Conservation (phyloP, 2,888 invertebrate genomes). For the Zygaena filipendulae region DNA sequence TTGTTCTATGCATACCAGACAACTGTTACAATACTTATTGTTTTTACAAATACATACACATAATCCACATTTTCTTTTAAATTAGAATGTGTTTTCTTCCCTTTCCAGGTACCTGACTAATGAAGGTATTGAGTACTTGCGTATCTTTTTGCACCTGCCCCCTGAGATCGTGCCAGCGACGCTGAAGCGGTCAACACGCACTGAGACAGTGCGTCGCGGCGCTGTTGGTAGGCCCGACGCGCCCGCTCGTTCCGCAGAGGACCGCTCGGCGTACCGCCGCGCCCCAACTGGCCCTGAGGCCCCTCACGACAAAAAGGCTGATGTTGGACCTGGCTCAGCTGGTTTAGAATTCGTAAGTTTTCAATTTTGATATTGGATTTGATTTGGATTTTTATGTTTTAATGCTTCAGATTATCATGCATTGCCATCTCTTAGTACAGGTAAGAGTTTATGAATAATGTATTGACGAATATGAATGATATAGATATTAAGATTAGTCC, state of each 20-base stretch:
- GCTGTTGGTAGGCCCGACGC: constrained; percentile 74
- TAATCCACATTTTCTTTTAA: no score
- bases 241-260: constrained; percentile 82
- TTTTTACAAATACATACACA: no score
- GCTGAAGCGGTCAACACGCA: constrained; percentile 88
- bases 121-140: constrained; percentile 96
- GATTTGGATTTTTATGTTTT: background rate
- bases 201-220: constrained; percentile 86
- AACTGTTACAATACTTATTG: no score
- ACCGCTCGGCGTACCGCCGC: constrained; percentile 85
- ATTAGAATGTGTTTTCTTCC: no score
- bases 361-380: constrained; percentile 22
- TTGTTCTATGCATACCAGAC: no score
- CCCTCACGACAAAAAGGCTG: constrained; percentile 91
- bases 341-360: constrained; percentile 86
- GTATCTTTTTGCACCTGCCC: constrained; percentile 95
- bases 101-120: constrained; percentile 89
- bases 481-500: no score
- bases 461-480: no score
- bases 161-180: constrained; percentile 99
- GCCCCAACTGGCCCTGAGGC: constrained; percentile 73
- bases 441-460: no score
- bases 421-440: background rate
- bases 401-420: no score
- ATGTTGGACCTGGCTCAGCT: constrained; percentile 95